Base-by-base conservation (phyloP, 2,113 vertebrate species). In the Phyllopteryx taeniolatus region DNA sequence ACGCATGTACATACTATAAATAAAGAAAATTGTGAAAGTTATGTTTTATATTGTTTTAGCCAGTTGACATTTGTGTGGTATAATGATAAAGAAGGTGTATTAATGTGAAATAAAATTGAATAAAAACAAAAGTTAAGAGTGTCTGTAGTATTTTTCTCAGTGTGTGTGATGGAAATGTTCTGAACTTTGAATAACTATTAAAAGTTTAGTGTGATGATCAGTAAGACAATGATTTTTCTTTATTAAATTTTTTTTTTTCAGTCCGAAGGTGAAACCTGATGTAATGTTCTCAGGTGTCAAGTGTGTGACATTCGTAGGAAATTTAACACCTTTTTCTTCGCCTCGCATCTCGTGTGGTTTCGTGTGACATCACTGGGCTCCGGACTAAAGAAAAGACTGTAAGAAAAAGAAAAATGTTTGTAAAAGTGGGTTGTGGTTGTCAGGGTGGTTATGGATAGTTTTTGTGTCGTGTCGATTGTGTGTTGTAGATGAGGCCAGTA, bases 1-100 rank as follows among this genome's bases (percentile, higher is more conserved):
- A 86, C 83, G 86, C 84, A 86, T 92, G 91, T 92, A 92, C 74
- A 92, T 91, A 91, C 85, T 90, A 91, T 91, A 93, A 91, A 93
- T 92, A 92, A 76, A 35, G 72, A 77, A 49, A 84, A 83, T 73
- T 83, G 87, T 91, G 83, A 85, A 89, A 78, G 83, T 87, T 89
- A 85, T 90, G 87, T 91, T 91, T 90, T 91, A 90, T 92, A 89
- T 90, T 88, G 88, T 91, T 91, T 91, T 92, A 92, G 88, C 87
- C 84, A 85, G 84, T 89, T 82, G 83, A 88, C 89, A 89, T 88
- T 84, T 89, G 83, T 90, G 85, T 90, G 87, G 79, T 89, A 81
- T 89, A 85, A 86, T 79, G 82, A 87, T 60, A 80, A 82, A 86
- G 74, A 83, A 89, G 81, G 86, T 84, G 87, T 87, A 83, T 27